Base-by-base conservation (phyloP, 1,140 invertebrate genomes). In the Brachionus angularis region DNA sequence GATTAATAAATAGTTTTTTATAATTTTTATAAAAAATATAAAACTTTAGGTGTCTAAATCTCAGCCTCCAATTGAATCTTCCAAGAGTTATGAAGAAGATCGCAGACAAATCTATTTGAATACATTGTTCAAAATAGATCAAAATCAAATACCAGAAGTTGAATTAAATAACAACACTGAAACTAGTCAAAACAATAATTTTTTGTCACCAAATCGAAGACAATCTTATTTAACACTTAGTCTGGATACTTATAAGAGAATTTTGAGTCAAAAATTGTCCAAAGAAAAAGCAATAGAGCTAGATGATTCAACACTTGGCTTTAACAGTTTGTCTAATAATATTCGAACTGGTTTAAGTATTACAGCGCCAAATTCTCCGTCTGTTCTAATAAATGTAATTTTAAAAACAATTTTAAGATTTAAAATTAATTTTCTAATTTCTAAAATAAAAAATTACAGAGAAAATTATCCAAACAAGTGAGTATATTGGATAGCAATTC, bases 21-120 rank as follows among this genome's bases (percentile, higher is more conserved):
- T n/a, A n/a, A n/a, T n/a, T n/a, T n/a, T n/a, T n/a, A n/a, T n/a
- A n/a, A n/a, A n/a, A n/a, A n/a, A n/a, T n/a, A n/a, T n/a, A n/a
- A n/a, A n/a, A n/a, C n/a, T n/a, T n/a, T n/a, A n/a, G n/a, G 53
- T 21, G 16, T 67, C 62, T 18, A 42, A 33, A 31, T 67, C 62
- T 8, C 62, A 67, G 23, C 47, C 62, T 12, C 62, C 62, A 16
- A n/a, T n/a, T n/a, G 36, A 31, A 8, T 23, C 39, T 58, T 67
- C 62, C 7, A 67, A 67, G 29, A 67, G 62, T 18, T 67, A 67
- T 42, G 62, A 67, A 21, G 62, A 67, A 29, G 62, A 67, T 46
- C 1, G 47, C 21, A 18, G 62, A 3, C 18, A 67, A 33, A 34
- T 47, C n/a, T 47, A 39, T 58, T 58, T 58, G 53, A 21, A 58